These are phyloP conservation scores for Adela reaumurella DNA, from an alignment of 2,888 invertebrate genomes.

Conservation along the genomic window DNA sequence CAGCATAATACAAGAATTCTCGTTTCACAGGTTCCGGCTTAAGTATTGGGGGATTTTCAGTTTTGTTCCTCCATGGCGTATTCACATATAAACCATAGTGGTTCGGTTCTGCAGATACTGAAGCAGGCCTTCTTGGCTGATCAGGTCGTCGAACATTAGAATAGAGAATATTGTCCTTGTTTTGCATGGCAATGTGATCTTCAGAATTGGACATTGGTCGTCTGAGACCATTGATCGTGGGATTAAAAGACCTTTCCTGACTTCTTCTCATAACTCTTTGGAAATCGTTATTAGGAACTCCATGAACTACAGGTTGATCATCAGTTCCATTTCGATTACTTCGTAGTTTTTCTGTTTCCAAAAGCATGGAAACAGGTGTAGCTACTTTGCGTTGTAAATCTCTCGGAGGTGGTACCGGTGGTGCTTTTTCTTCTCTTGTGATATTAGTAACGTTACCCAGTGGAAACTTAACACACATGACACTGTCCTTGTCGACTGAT, in stretches of 20 bases:
- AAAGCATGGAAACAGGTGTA: conserved; percentile 48
- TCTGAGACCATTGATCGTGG: conserved; percentile 44
- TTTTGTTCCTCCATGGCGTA: conserved; percentile 36
- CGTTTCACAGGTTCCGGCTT: conserved; percentile 41
- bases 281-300: conserved; percentile 46
- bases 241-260: conserved; percentile 37
- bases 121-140: conserved; percentile 44
- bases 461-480: conserved; percentile 52
- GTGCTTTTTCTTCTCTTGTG: conserved; percentile 48
- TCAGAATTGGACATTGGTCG: conserved; percentile 49
- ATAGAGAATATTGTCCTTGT: conserved; percentile 35
- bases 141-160: conserved; percentile 27
- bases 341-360: conserved; percentile 36
- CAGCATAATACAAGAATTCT: conserved; percentile 66
- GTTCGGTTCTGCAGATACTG: conserved; percentile 49
- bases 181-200: conserved; percentile 52
- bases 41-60: conserved; percentile 25
- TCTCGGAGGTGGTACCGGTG: conserved; percentile 78
- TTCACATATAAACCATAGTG: conserved; percentile 42
- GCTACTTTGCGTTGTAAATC: conserved; percentile 64
- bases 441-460: conserved; percentile 42
- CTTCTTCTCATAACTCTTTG: conserved; percentile 48
- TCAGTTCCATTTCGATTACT: conserved; percentile 28
- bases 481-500: conserved; percentile 36
- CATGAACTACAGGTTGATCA: conserved; percentile 26